Conservation (phyloP, 2,797 vertebrate species). For the Sciaenops ocellatus region DNA sequence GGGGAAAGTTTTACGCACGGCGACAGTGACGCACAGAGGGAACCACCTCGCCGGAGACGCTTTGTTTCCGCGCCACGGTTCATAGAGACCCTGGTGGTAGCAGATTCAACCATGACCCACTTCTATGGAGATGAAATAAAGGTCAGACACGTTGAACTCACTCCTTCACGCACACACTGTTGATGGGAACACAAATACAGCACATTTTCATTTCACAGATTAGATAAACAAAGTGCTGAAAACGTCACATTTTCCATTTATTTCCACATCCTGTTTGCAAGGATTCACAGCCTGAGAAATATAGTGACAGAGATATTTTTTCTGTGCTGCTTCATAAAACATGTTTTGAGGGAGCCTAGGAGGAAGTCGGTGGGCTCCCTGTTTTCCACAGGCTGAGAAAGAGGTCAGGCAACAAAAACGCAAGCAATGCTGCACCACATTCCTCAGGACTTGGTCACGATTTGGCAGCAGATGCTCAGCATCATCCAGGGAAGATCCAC, state of each 20-base stretch:
- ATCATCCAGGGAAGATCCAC: conserved; percentile 54
- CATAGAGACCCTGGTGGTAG: conserved; percentile 95
- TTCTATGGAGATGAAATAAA: conserved; percentile 94
- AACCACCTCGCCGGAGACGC: conserved; percentile 78
- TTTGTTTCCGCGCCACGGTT: conserved; percentile 94
- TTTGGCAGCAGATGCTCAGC: conserved; percentile 62
- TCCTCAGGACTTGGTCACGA: conserved; percentile 71
- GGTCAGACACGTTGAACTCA: conserved; percentile 82
- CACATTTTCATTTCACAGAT: neutral
- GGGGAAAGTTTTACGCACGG: conserved; percentile 66
- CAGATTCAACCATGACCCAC: conserved; percentile 91
- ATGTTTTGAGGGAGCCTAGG: conserved; percentile 37
- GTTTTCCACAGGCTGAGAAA: conserved; percentile 66
- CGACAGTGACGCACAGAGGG: conserved; percentile 66
- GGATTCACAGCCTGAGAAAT: neutral
- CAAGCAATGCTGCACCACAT: conserved; percentile 72
- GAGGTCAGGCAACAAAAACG: conserved; percentile 76
- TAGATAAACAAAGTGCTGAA: conserved; percentile 34
- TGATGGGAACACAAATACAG: conserved; percentile 34
- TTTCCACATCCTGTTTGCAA: neutral
- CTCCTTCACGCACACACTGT: conserved; percentile 43
- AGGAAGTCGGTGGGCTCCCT: conserved; percentile 54
- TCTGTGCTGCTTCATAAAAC: conserved; percentile 50
- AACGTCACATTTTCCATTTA: conserved; percentile 7
- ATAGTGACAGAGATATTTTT: conserved; percentile 19